phyloP scores from a whole-genome alignment of 2,113 vertebrate species.

The Percina caprodes region DNA sequence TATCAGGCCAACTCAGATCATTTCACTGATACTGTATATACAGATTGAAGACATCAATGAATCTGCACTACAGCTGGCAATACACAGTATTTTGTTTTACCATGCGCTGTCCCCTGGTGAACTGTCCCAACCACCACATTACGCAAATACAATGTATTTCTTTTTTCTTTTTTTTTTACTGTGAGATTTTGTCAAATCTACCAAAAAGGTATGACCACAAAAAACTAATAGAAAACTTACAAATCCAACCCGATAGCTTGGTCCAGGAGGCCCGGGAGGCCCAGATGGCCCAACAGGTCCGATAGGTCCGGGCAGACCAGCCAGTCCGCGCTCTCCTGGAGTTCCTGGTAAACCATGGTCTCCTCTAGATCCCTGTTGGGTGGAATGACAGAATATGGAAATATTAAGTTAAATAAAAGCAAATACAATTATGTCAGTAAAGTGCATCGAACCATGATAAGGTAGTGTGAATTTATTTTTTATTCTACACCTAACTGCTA shows the following conservation, averaged over 20 bases:
- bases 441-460: not conserved
- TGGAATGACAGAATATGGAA: not conserved
- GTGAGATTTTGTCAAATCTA: not conserved
- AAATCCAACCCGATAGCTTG: slow-evolving; percentile 86
- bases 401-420: not conserved
- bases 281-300: slow-evolving; percentile 91
- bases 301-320: slow-evolving; percentile 90
- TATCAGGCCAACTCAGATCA: not conserved
- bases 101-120: not conserved
- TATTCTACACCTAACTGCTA: not conserved
- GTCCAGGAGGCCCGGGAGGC: slow-evolving; percentile 87
- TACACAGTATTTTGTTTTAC: not conserved
- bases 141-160: not conserved
- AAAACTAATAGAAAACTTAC: slow-evolving; percentile 83
- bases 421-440: not conserved
- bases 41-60: not conserved
- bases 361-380: slow-evolving; percentile 87
- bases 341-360: slow-evolving; percentile 81
- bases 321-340: slow-evolving; percentile 86
- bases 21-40: not conserved
- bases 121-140: not conserved
- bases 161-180: not conserved
- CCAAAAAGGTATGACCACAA: not conserved
- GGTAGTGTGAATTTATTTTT: not conserved
- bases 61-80: not conserved